A percentile compares a stretch with the other conserved stretches of the same genome.
These are phyloP conservation scores for Platysternon megacephalum DNA, from an alignment of 2,113 vertebrate genomes.

Conservation along the genomic window DNA sequence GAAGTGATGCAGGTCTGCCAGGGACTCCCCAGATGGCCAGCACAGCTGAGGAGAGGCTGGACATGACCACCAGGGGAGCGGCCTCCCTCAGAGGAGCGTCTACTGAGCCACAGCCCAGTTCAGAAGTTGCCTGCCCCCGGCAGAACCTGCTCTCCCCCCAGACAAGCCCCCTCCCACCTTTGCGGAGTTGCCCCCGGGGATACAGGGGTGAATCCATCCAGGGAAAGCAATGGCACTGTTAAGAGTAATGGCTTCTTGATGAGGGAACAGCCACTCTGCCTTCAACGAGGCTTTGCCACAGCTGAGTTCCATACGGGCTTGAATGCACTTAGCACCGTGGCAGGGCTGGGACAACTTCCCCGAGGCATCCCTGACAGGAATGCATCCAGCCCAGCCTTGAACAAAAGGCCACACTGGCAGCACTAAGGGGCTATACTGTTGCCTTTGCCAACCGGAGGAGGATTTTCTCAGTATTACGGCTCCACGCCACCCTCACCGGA, in stretches of 20 bases:
- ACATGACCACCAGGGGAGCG: neutral
- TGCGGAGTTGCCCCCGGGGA: neutral
- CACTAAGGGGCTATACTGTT: neutral
- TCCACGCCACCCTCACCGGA: neutral
- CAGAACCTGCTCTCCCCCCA: neutral
- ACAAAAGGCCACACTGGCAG: neutral
- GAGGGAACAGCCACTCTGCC: neutral
- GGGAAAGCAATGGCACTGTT: neutral
- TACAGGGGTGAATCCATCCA: neutral
- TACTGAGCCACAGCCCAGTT: neutral
- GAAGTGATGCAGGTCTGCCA: neutral
- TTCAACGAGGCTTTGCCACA: neutral
- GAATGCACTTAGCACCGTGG: neutral
- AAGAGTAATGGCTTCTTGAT: neutral
- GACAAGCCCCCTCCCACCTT: neutral
- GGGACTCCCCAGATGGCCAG: neutral
- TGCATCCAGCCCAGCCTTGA: neutral
- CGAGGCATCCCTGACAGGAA: neutral
- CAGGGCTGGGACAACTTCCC: no score
- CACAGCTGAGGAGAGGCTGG: neutral
- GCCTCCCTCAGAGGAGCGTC: neutral
- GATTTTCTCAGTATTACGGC: neutral
- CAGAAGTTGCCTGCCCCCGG: neutral
- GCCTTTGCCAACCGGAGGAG: neutral
- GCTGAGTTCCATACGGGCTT: neutral